Conservation (phyloP, 2,113 vertebrate species). For the Zosterops japonicus region DNA sequence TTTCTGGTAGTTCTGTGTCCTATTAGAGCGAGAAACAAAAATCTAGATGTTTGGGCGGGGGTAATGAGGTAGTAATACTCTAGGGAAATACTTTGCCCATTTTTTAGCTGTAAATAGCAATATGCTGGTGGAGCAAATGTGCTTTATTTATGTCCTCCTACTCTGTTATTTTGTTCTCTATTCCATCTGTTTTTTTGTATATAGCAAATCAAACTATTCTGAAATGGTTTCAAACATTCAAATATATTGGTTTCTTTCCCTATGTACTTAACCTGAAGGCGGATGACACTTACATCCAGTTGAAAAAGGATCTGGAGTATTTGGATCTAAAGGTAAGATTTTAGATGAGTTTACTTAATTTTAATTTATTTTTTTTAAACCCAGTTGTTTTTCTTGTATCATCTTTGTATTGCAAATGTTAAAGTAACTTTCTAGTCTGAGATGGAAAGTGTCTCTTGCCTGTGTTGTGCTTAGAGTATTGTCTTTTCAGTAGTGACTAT, state of each 20-base stretch:
- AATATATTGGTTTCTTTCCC: constrained; percentile 57
- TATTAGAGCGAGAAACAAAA: neutral
- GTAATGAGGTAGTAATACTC: neutral
- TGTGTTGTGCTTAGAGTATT: neutral
- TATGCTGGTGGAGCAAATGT: constrained; percentile 12
- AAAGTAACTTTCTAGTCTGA: neutral
- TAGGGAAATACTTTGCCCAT: neutral
- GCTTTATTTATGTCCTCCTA: constrained; percentile 6
- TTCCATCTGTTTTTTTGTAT: neutral
- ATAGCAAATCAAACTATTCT: neutral
- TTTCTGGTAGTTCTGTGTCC: neutral
- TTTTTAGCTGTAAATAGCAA: constrained; percentile 7
- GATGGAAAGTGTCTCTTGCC: neutral
- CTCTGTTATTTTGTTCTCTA: constrained; percentile 2
- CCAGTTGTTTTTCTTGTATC: neutral
- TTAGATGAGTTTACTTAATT: neutral
- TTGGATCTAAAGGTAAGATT: constrained; percentile 94
- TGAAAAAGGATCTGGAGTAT: constrained; percentile 99
- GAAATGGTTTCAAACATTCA: neutral
- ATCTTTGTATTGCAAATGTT: neutral
- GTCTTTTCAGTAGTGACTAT: neutral
- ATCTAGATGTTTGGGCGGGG: neutral
- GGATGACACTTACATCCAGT: constrained; percentile 95
- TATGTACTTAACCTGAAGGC: constrained; percentile 82
- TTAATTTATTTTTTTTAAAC: neutral